phyloP scores from a whole-genome alignment of 1,140 invertebrate genomes.

The Drosophila orosa region DNA sequence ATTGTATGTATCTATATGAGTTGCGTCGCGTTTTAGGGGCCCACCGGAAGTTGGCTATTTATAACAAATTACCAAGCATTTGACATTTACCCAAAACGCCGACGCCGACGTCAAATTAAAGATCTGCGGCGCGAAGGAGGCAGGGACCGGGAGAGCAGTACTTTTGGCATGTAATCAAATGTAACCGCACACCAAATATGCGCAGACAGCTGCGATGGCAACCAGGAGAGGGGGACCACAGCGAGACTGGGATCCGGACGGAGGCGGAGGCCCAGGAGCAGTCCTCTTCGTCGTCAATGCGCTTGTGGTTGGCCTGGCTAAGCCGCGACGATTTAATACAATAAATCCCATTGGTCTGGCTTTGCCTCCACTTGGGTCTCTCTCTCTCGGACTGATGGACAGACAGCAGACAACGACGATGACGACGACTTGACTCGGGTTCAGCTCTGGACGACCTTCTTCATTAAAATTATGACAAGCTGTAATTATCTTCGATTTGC shows the following conservation, averaged over 20 bases:
- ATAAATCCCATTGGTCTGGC: constrained; percentile 53
- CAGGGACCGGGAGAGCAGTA: constrained; percentile 38
- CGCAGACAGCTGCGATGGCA: constrained; percentile 45
- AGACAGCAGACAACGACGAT: not conserved
- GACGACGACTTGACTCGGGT: constrained; percentile 35
- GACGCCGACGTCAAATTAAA: constrained; percentile 64
- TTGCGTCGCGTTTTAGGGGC: constrained; percentile 32
- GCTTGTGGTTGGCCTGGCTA: constrained; percentile 52
- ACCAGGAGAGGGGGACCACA: not conserved
- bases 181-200: constrained; percentile 77
- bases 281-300: constrained; percentile 27
- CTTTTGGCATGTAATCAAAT: constrained; percentile 80
- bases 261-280: not conserved
- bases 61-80: constrained; percentile 81
- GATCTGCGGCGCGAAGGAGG: constrained; percentile 40
- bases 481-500: constrained; percentile 83
- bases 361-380: constrained; percentile 8
- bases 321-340: constrained; percentile 71
- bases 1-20: constrained; percentile 23
- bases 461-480: constrained; percentile 83
- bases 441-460: constrained; percentile 71
- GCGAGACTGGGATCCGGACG: too few species aligned
- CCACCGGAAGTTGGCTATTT: constrained; percentile 77
- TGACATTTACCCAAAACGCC: constrained; percentile 76
- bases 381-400: not conserved